Evolutionary conservation across 2,113 vertebrate genomes (phyloP), one percentile per base, ranked within the genome.

Genomic region (Petromus typicus): DNA sequence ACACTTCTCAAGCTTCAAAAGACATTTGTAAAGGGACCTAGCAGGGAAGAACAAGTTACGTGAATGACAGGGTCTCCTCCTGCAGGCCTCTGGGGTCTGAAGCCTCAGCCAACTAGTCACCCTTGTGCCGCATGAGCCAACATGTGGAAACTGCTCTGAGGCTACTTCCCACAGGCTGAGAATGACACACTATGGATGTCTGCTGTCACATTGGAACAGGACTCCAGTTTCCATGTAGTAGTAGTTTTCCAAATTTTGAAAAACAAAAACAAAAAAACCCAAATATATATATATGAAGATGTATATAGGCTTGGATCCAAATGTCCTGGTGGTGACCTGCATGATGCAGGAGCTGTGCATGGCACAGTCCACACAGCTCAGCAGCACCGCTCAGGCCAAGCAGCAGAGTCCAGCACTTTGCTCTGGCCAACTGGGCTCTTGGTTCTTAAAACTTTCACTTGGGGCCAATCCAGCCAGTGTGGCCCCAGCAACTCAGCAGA

Each of bases 91-190:
- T 0, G 5, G n/a, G 34, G 59, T 9, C 61, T 32, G 73, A 18
- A 66, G 25, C n/a, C 66, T 66, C 71, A 30, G 11, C 20, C 25
- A 90, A 66, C 75, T 75, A 37, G 45, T 8, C 20, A 20, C 81
- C 73, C 23, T 0, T 6, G 0, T 6, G 40, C 7, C 30, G 13
- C 9, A 12, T 0, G 5, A 9, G 4, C 0, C 8, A 37, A 69
- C 6, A 1, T n/a, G 0, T 0, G 0, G 10, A 27, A 20, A 12
- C 51, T 17, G 16, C 56, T 54, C 59, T 57, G 1, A 22, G 22
- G 13, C 64, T 45, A 1, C 5, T 23, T 22, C 27, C 6, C 0
- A 30, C 64, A 51, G 40, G 59, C 16, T 16, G 12, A 34, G 22
- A 61, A 61, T 1, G 16, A 61, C 43, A 56, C 14, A 13, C n/a